phyloP scores from a whole-genome alignment of 2,888 invertebrate genomes.

The Xestoiulus laeticollis region DNA sequence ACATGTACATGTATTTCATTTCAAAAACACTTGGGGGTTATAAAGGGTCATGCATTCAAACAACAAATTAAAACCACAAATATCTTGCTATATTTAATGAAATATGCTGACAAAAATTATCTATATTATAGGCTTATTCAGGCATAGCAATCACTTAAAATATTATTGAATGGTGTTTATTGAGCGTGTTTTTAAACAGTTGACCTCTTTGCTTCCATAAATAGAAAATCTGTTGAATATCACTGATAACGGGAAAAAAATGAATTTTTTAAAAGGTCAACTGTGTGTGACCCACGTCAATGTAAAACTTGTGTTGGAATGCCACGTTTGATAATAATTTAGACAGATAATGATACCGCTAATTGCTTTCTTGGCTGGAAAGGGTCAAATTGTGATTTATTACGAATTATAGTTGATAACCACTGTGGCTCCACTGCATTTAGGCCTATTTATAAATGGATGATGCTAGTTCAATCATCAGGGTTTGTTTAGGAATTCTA shows the following conservation, averaged over 20 bases:
- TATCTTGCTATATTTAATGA: background rate
- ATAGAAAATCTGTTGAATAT: constrained; percentile 13
- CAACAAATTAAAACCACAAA: background rate
- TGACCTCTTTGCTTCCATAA: background rate
- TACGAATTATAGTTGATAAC: background rate
- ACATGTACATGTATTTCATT: too few species aligned
- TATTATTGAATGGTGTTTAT: background rate
- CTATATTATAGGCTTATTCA: background rate
- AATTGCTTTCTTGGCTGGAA: constrained; percentile 27
- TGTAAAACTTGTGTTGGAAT: background rate
- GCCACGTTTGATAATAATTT: background rate
- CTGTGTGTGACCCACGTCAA: background rate
- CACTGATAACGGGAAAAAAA: constrained; percentile 25
- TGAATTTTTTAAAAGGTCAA: background rate
- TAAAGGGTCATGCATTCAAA: background rate
- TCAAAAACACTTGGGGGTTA: background rate
- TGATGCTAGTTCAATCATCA: too few species aligned
- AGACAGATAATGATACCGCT: constrained; percentile 1
- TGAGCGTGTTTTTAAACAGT: background rate
- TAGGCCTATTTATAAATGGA: constrained; percentile 6
- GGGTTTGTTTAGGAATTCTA: too few species aligned
- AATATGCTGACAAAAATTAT: background rate
- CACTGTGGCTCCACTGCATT: background rate
- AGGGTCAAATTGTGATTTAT: constrained; percentile 15
- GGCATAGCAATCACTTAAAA: background rate